Conservation (phyloP, 1,140 invertebrate species). For the Venustaconcha ellipsiformis region DNA sequence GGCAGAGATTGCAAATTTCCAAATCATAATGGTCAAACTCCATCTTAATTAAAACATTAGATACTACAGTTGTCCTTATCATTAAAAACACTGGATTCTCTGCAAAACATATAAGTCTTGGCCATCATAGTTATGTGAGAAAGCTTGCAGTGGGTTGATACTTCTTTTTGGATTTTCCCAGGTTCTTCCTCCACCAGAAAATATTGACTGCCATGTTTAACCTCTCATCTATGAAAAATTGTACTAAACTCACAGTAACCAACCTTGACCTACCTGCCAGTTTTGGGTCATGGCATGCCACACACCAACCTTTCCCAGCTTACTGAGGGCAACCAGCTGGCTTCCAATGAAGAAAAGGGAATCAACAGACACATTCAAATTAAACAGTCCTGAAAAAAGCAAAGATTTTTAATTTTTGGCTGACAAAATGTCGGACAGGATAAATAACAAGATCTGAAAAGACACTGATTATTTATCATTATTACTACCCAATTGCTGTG, state of each 20-base stretch:
- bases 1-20: no score
- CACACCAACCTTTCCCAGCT: slow-evolving; percentile 96
- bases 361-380: slow-evolving; percentile 91
- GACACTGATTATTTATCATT: background rate
- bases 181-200: no score
- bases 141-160: no score
- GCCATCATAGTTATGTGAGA: no score
- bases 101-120: no score
- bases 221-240: background rate
- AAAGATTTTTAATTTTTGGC: background rate
- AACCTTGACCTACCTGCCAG: slow-evolving; percentile 76
- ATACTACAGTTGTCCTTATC: no score
- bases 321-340: slow-evolving; percentile 93
- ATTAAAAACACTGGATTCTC: no score
- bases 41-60: no score
- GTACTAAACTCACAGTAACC: no score
- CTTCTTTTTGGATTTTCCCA: no score
- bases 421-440: background rate
- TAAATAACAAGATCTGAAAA: slow-evolving; percentile 1
- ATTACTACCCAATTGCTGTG: background rate
- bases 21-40: no score
- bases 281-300: slow-evolving; percentile 99
- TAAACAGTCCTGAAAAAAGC: slow-evolving; percentile 80
- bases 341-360: slow-evolving; percentile 98
- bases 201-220: background rate